Conservation (phyloP, 2,888 invertebrate species). For the Nephrocerus scutellatus region DNA sequence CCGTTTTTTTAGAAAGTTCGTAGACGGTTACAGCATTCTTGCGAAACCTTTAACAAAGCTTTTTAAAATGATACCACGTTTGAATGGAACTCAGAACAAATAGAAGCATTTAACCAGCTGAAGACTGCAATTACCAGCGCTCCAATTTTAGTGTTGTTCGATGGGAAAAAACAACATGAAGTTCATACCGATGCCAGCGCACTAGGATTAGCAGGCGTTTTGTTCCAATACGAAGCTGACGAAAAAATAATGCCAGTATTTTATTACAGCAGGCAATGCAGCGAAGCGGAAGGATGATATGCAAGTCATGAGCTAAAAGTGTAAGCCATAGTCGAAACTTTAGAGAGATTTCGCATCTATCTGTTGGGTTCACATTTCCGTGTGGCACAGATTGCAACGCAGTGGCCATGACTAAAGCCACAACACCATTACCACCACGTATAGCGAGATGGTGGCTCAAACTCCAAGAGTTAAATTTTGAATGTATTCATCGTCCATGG, state of each 20-base stretch:
- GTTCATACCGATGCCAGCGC: constrained; percentile 36
- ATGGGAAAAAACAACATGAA: constrained; percentile 8
- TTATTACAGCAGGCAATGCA: constrained; percentile 29
- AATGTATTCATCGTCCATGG: constrained; percentile 20
- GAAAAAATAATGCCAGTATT: constrained; percentile 26
- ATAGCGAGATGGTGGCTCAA: constrained; percentile 29
- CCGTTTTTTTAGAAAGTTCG: constrained; percentile 20
- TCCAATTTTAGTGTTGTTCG: constrained; percentile 27
- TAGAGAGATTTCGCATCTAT: constrained; percentile 35
- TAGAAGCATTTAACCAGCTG: constrained; percentile 25
- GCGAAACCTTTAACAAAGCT: constrained; percentile 16
- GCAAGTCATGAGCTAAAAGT: constrained; percentile 40
- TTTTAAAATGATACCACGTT: constrained; percentile 4
- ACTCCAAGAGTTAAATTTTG: constrained; percentile 24
- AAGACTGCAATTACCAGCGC: constrained; percentile 24
- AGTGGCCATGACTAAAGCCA: constrained; percentile 28
- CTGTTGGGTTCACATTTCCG: constrained; percentile 30
- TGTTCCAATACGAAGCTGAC: constrained; percentile 26
- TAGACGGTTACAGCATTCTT: constrained; percentile 8
- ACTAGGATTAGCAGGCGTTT: constrained; percentile 31
- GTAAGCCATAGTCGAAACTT: constrained; percentile 31
- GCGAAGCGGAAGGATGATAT: constrained; percentile 21
- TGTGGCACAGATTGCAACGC: constrained; percentile 35
- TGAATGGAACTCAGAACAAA: constrained; percentile 24
- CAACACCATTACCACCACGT: constrained; percentile 27